These are phyloP conservation scores for Timema cristinae DNA, from an alignment of 2,888 invertebrate species.

Conservation along the genomic window DNA sequence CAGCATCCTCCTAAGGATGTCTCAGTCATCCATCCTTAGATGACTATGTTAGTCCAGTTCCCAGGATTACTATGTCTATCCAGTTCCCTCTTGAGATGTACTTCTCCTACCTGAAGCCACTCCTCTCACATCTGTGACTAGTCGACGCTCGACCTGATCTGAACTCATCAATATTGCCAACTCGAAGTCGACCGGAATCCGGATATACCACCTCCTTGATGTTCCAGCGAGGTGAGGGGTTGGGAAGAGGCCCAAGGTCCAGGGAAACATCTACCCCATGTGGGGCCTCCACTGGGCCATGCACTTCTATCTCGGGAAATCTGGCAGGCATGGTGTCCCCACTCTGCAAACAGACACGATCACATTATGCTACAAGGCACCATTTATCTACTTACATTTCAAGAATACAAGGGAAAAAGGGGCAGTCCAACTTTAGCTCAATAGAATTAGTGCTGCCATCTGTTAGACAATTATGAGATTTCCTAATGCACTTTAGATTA, in stretches of 20 bases:
- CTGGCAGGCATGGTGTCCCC: constrained; percentile 62
- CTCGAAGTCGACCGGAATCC: constrained; percentile 90
- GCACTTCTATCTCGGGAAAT: constrained; percentile 53
- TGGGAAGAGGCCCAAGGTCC: constrained; percentile 37
- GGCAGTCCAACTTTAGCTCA: too few species aligned
- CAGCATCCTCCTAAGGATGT: too few species aligned
- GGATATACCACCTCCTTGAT: constrained; percentile 64
- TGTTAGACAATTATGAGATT: too few species aligned
- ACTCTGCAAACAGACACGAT: background rate
- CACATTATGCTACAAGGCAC: too few species aligned
- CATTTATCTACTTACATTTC: too few species aligned
- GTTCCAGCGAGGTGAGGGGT: constrained; percentile 43
- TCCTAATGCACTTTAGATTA: too few species aligned
- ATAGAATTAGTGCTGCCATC: too few species aligned
- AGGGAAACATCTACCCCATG: constrained; percentile 21
- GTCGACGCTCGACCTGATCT: constrained; percentile 86
- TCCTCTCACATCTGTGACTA: constrained; percentile 85
- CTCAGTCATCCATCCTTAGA: too few species aligned
- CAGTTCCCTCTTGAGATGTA: too few species aligned
- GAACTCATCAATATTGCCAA: constrained; percentile 87
- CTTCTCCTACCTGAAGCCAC: constrained; percentile 72
- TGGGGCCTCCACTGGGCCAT: constrained; percentile 33
- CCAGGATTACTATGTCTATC: too few species aligned
- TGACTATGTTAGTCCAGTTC: too few species aligned
- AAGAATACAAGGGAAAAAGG: too few species aligned